phyloP scores from a whole-genome alignment of 2,113 vertebrate species.

The Varanus komodoensis region DNA sequence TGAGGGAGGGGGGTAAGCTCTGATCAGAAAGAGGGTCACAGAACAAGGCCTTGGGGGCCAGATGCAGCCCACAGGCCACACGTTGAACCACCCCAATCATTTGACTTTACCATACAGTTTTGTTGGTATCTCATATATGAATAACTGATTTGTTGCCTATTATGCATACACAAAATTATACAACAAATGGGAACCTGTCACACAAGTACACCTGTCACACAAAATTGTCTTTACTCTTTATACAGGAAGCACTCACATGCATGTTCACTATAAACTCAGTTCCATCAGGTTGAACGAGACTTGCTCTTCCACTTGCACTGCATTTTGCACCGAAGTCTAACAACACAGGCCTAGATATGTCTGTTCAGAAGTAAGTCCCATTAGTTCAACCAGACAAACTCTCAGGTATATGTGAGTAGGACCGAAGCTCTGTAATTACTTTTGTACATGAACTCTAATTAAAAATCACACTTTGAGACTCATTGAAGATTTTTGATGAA shows the following conservation, averaged over 20 bases:
- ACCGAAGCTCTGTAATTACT: not conserved
- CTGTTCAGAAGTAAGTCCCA: not conserved
- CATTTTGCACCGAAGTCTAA: not conserved
- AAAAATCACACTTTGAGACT: not conserved
- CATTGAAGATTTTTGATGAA: not conserved
- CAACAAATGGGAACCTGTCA: not conserved
- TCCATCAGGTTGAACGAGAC: not conserved
- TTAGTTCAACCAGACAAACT: not conserved
- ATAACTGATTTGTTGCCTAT: not conserved
- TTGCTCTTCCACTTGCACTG: not conserved
- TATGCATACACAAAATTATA: not conserved
- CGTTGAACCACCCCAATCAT: too few species aligned
- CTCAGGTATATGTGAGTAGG: not conserved
- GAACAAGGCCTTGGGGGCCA: too few species aligned
- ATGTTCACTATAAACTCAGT: too few species aligned
- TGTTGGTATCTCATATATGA: rapidly evolving
- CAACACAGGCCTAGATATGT: not conserved
- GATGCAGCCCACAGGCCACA: too few species aligned
- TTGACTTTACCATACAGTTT: not conserved
- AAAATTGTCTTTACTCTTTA: not conserved
- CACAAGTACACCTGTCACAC: not conserved
- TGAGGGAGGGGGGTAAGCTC: too few species aligned
- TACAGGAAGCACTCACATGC: too few species aligned
- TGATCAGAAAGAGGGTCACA: too few species aligned
- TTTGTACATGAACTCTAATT: not conserved